phyloP scores from a whole-genome alignment of 2,797 vertebrate genomes.

The Erethizon dorsatum region DNA sequence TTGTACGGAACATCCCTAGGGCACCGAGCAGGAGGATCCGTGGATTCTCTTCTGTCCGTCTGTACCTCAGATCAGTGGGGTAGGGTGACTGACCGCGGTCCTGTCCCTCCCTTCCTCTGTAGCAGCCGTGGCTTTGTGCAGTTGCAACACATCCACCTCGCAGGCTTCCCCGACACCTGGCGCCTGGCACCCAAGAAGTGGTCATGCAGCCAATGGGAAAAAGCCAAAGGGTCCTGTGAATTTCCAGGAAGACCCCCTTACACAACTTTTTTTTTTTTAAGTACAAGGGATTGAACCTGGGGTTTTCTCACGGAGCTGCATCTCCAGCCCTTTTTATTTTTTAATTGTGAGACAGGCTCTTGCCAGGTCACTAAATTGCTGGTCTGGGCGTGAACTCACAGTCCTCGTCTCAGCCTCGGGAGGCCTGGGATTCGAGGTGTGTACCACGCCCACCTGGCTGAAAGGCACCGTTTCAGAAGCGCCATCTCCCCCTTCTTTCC shows the following conservation, averaged over 20 bases:
- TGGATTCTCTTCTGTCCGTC: neutral
- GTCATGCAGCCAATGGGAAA: neutral
- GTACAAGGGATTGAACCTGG: neutral
- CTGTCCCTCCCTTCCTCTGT: neutral
- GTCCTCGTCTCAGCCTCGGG: rapidly evolving
- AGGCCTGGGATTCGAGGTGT: neutral
- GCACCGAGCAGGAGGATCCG: too few relatives aligned
- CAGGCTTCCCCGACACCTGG: neutral
- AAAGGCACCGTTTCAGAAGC: neutral
- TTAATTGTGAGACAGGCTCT: neutral
- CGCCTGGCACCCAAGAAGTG: neutral
- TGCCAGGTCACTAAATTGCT: neutral
- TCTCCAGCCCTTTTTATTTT: neutral
- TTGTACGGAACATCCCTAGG: neutral
- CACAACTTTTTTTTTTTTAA: neutral
- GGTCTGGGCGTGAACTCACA: neutral
- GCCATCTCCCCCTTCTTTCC: neutral
- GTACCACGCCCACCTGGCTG: neutral
- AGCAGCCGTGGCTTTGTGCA: neutral
- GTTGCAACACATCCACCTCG: neutral
- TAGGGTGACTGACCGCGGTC: neutral
- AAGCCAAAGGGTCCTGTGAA: neutral
- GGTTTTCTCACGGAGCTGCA: neutral
- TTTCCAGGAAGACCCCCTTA: neutral
- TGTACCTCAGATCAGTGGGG: neutral